Evolutionary conservation across 2,113 vertebrate species (phyloP).

Genomic region (Rhagologus leucostigma): DNA sequence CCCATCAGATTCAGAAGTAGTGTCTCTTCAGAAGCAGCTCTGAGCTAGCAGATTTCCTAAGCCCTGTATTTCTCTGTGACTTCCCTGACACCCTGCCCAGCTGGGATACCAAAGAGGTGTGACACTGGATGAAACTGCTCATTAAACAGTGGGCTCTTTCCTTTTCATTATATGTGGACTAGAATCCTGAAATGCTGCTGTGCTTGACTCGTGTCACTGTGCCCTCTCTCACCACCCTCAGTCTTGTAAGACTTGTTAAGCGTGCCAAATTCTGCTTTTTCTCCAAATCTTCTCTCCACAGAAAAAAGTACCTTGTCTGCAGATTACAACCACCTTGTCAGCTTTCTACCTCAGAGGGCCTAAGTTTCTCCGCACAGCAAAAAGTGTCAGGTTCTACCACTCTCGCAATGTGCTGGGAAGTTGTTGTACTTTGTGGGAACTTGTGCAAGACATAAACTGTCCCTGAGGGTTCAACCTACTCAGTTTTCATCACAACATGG

Average conservation of each 20-base stretch:
- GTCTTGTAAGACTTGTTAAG: neutral
- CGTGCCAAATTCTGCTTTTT: neutral
- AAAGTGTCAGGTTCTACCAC: neutral
- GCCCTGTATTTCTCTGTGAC: neutral
- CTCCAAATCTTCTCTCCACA: neutral
- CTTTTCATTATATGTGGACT: neutral
- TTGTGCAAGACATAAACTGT: slow-evolving; percentile 33
- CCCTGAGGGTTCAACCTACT: slow-evolving; percentile 31
- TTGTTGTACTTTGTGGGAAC: neutral
- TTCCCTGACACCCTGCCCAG: neutral
- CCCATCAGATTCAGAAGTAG: neutral
- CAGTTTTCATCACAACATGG: neutral
- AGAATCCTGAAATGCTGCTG: neutral
- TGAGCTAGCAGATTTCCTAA: neutral
- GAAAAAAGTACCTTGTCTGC: neutral
- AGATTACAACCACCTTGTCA: neutral
- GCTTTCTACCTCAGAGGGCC: neutral
- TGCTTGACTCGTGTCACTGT: neutral
- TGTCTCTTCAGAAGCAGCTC: neutral
- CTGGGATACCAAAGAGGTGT: neutral
- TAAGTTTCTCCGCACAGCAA: neutral
- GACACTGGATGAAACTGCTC: neutral
- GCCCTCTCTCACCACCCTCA: neutral
- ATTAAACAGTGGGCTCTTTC: neutral
- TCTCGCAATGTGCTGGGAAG: neutral